These are phyloP conservation scores for Entomyzon cyanotis DNA, from an alignment of 2,113 vertebrate genomes.

Conservation along the genomic window DNA sequence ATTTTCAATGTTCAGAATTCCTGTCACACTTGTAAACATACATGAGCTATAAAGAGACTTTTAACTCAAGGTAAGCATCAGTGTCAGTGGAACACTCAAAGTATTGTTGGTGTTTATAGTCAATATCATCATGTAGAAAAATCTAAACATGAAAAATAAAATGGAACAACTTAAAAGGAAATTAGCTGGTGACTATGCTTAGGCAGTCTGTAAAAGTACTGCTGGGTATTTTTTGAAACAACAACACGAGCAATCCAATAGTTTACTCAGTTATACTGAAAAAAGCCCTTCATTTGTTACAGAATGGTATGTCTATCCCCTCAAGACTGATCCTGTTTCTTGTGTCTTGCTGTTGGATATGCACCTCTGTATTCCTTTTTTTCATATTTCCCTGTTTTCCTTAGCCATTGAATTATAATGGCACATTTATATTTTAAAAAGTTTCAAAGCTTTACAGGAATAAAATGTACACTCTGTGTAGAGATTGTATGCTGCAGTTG, in stretches of 20 bases:
- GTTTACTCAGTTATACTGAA: not conserved
- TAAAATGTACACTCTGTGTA: not conserved
- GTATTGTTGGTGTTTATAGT: not conserved
- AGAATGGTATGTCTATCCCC: not conserved
- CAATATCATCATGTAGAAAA: not conserved
- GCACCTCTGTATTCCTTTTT: not conserved
- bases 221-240: not conserved
- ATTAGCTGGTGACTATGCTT: not conserved
- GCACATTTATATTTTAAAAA: not conserved
- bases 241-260: not conserved
- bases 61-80: not conserved
- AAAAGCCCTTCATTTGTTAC: not conserved
- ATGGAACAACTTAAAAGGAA: not conserved
- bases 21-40: not conserved
- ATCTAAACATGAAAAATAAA: not conserved
- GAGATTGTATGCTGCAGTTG: not conserved
- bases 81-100: not conserved
- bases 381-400: not conserved
- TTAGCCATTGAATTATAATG: not conserved
- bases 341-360: not conserved
- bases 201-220: not conserved
- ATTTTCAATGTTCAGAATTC: not conserved
- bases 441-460: not conserved
- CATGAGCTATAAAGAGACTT: not conserved
- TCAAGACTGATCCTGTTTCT: not conserved